These are phyloP conservation scores for Drosophila barbarae DNA, from an alignment of 2,888 invertebrate species.

Conservation along the genomic window DNA sequence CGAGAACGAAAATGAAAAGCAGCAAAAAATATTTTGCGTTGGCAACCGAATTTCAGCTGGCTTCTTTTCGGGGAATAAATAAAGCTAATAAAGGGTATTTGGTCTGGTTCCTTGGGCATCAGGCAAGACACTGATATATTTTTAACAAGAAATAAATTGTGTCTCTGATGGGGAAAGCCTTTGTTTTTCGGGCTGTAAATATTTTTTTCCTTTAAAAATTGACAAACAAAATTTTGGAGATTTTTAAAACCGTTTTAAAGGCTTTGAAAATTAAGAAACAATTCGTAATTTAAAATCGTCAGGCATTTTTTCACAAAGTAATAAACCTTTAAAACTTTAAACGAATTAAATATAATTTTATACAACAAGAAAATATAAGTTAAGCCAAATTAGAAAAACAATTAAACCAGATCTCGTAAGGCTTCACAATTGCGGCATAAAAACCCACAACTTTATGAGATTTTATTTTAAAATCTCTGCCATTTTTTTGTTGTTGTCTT, in stretches of 20 bases:
- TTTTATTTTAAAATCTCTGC: constrained; percentile 3
- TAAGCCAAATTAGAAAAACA: background rate
- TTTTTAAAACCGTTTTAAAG: background rate
- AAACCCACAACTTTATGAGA: background rate
- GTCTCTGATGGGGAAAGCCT: background rate
- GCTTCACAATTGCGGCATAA: constrained; percentile 1
- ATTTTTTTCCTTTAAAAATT: background rate
- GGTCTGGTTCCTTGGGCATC: background rate
- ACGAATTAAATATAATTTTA: background rate
- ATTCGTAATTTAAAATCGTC: background rate
- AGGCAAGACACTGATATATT: background rate
- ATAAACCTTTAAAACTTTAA: background rate
- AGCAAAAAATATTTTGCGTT: constrained; percentile 25
- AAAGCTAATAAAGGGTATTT: constrained; percentile 28
- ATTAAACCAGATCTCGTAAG: background rate
- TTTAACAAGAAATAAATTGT: background rate
- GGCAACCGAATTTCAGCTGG: constrained; percentile 11
- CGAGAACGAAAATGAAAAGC: background rate
- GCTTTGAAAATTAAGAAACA: background rate
- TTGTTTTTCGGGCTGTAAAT: no score
- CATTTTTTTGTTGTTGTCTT: constrained; percentile 1
- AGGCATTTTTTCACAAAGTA: background rate
- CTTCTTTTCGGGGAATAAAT: constrained; percentile 28
- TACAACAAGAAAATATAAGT: no score
- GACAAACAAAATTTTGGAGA: background rate